A percentile compares a stretch with the other conserved stretches of the same genome.
These are phyloP conservation scores for Crepidodera aurea DNA, from an alignment of 2,888 invertebrate genomes.

Conservation along the genomic window DNA sequence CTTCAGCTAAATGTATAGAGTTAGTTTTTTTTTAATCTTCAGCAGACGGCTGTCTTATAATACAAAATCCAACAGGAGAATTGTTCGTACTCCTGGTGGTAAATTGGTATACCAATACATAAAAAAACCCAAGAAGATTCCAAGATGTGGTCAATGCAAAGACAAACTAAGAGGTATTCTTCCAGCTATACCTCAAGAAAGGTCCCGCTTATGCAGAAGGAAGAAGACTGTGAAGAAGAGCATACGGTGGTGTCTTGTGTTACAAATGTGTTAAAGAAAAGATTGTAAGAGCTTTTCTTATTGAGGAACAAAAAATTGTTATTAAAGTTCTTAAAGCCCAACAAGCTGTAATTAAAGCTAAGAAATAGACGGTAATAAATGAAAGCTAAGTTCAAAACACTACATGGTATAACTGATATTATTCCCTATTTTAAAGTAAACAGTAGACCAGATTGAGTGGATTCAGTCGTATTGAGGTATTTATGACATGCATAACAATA, in stretches of 20 bases:
- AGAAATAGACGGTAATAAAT: constrained; percentile 58
- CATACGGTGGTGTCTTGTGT: constrained; percentile 97
- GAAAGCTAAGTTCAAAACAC: too few relatives aligned
- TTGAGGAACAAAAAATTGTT: constrained; percentile 99
- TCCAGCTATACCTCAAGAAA: constrained; percentile 92
- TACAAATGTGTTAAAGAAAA: constrained; percentile 97
- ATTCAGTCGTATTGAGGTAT: too few relatives aligned
- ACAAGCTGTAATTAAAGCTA: constrained; percentile 69
- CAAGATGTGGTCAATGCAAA: constrained; percentile 98
- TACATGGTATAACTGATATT: too few relatives aligned
- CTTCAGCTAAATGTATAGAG: too few relatives aligned
- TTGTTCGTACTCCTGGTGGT: constrained; percentile 98
- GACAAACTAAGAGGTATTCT: constrained; percentile 92
- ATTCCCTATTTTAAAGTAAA: too few relatives aligned
- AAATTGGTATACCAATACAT: constrained; percentile 96
- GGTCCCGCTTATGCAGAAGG: constrained; percentile 90
- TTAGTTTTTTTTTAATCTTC: too few relatives aligned
- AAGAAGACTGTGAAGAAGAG: constrained; percentile 97
- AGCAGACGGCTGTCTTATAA: constrained; percentile 98
- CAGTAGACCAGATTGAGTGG: too few relatives aligned
- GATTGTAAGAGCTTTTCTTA: constrained; percentile 97
- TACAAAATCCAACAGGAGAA: constrained; percentile 96
- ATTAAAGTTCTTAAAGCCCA: constrained; percentile 96
- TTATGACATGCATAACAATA: too few relatives aligned
- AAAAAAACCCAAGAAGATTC: constrained; percentile 96